Conservation (phyloP, 2,888 invertebrate genomes). For the Lordiphosa andalusiaca region DNA sequence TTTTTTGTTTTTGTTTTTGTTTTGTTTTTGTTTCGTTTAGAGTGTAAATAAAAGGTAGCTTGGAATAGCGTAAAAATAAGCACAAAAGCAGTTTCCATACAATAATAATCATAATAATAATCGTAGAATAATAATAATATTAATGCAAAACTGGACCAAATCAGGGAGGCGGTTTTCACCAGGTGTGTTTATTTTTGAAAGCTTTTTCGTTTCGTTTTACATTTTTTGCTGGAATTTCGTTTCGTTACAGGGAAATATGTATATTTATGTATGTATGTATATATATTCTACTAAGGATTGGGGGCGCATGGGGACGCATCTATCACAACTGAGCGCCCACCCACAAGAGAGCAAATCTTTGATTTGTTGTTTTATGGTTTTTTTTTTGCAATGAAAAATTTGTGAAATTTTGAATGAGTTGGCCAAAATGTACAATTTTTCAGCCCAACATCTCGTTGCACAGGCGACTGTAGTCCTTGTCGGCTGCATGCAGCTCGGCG, state of each 20-base stretch:
- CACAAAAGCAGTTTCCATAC: conserved; percentile 23
- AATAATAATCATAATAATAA: conserved; percentile 26
- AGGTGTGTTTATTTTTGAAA: neutral
- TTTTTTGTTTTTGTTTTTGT: conserved; percentile 26
- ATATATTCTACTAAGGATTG: neutral
- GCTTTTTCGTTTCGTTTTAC: conserved; percentile 14
- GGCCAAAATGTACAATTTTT: conserved; percentile 70
- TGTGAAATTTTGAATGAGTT: conserved; percentile 62
- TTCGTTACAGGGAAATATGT: conserved; percentile 6
- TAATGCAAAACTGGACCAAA: conserved; percentile 20
- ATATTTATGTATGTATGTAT: no score
- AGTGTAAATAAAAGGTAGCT: conserved; percentile 32
- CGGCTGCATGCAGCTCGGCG: conserved; percentile 72
- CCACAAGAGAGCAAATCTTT: conserved; percentile 16
- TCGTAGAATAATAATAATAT: conserved; percentile 1
- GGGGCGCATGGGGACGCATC: conserved; percentile 17
- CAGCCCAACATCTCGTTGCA: conserved; percentile 69
- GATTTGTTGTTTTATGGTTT: neutral
- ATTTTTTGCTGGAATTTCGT: conserved; percentile 9
- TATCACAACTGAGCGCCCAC: conserved; percentile 54
- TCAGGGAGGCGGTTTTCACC: conserved; percentile 2
- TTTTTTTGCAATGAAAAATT: conserved; percentile 52
- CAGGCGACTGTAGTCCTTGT: conserved; percentile 74
- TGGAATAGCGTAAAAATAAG: conserved; percentile 22
- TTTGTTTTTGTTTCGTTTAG: conserved; percentile 1